Percentiles rank a stretch among this genome's conserved stretches.
Conservation (phyloP, 2,797 vertebrate species). For the Furcifer pardalis region DNA sequence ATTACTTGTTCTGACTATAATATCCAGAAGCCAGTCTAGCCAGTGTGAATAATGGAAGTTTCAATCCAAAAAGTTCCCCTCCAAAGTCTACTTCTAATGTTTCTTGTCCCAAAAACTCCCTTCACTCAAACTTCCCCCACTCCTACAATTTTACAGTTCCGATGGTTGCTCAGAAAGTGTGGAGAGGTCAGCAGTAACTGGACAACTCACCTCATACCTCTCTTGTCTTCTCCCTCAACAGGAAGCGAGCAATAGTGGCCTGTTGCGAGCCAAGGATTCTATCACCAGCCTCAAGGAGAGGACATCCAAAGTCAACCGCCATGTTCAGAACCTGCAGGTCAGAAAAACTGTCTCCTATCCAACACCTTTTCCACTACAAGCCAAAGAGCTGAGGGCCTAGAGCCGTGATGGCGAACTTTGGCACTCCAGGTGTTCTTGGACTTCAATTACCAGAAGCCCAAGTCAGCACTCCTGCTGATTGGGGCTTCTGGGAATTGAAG, state of each 20-base stretch:
- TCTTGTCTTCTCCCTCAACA: constrained; percentile 25
- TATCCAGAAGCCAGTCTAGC: no score
- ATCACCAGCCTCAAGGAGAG: constrained; percentile 72
- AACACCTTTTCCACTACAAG: background rate
- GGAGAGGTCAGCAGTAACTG: background rate
- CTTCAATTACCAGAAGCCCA: no score
- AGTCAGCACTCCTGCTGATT: no score
- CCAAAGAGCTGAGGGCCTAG: background rate
- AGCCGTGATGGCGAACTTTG: no score
- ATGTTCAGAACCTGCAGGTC: constrained; percentile 69
- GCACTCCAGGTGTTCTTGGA: no score
- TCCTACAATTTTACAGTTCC: background rate
- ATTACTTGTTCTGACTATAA: no score
- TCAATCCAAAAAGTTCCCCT: no score
- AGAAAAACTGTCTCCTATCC: constrained; percentile 4
- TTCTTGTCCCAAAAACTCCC: background rate
- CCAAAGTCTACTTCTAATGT: background rate
- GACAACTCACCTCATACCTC: background rate
- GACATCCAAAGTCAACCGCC: constrained; percentile 63
- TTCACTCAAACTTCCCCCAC: background rate
- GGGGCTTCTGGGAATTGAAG: no score
- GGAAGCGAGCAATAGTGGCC: constrained; percentile 63
- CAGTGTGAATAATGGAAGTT: no score
- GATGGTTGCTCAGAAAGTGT: background rate
- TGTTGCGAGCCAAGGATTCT: constrained; percentile 71